Percentiles rank a stretch among this genome's conserved stretches.
Conservation (phyloP, 2,888 invertebrate species). For the Cremastobaeus sp. region DNA sequence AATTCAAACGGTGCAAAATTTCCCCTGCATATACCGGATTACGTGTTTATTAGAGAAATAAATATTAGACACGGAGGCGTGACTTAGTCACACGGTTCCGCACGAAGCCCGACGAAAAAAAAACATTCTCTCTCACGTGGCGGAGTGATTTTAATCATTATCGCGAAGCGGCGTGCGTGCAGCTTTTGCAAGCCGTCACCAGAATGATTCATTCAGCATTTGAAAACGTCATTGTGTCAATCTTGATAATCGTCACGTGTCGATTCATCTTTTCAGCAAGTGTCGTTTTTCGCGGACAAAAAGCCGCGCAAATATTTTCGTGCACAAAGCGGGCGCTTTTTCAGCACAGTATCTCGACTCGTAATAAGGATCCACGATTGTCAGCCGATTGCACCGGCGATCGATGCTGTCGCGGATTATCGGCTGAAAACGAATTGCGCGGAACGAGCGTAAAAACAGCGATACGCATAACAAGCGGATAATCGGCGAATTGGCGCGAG, state of each 20-base stretch:
- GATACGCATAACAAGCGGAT: constrained; percentile 43
- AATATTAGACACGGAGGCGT: too few species aligned
- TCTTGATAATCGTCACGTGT: constrained; percentile 28
- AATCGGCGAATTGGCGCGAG: constrained; percentile 50
- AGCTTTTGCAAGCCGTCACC: constrained; percentile 7
- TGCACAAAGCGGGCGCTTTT: constrained; percentile 3
- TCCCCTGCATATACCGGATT: too few species aligned
- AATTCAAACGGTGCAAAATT: too few species aligned
- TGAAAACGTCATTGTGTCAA: constrained; percentile 35
- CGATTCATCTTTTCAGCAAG: constrained; percentile 27
- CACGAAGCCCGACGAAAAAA: background rate
- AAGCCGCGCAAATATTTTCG: background rate
- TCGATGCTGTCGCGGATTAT: constrained; percentile 36
- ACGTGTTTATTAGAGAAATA: too few species aligned
- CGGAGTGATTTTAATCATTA: constrained; percentile 9
- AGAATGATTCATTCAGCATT: constrained; percentile 30
- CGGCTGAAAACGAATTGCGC: constrained; percentile 43
- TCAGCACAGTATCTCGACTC: constrained; percentile 7
- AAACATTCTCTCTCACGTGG: background rate
- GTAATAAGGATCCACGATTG: constrained; percentile 30
- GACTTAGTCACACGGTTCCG: background rate
- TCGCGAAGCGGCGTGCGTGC: background rate
- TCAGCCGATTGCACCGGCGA: constrained; percentile 20
- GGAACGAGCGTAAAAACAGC: constrained; percentile 29
- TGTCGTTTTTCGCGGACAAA: constrained; percentile 3